These are phyloP conservation scores for Rosalia funebris DNA, from an alignment of 2,888 invertebrate genomes.

Conservation along the genomic window DNA sequence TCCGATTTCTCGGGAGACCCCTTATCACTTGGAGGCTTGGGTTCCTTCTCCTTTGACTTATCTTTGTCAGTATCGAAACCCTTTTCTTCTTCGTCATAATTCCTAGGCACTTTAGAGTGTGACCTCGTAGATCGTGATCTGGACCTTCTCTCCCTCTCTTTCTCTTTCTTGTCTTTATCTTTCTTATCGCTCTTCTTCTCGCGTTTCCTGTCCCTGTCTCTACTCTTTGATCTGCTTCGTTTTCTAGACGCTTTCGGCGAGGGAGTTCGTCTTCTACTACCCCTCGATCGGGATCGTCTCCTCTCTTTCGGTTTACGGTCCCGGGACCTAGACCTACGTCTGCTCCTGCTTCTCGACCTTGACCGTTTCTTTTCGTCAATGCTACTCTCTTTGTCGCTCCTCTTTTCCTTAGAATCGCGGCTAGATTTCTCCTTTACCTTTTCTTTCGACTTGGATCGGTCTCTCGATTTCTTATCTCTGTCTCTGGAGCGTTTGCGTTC, in stretches of 20 bases:
- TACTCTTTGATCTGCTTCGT: conserved; percentile 58
- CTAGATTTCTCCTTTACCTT: conserved; percentile 58
- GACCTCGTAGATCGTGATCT: conserved; percentile 56
- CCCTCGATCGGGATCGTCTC: conserved; percentile 66
- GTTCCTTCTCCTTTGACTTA: conserved; percentile 48
- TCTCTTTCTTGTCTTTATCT: conserved; percentile 45
- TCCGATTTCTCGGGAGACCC: conserved; percentile 70
- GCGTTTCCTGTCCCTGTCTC: conserved; percentile 48
- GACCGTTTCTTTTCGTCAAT: conserved; percentile 56
- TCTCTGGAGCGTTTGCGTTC: conserved; percentile 39
- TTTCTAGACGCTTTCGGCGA: conserved; percentile 58
- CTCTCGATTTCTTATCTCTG: conserved; percentile 40
- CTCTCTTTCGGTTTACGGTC: conserved; percentile 66
- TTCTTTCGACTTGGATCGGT: conserved; percentile 55
- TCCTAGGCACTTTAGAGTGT: conserved; percentile 63
- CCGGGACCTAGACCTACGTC: conserved; percentile 67
- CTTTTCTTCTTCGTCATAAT: conserved; percentile 68
- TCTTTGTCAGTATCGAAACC: conserved; percentile 64
- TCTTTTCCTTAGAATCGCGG: conserved; percentile 58
- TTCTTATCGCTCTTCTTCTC: conserved; percentile 57
- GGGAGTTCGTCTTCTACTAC: conserved; percentile 66
- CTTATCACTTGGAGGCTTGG: conserved; percentile 62
- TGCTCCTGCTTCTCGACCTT: conserved; percentile 70
- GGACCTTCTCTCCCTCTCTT: conserved; percentile 40
- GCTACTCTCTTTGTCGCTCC: conserved; percentile 57